These are phyloP conservation scores for Copsychus sechellarum DNA, from an alignment of 2,113 vertebrate genomes.

Conservation along the genomic window DNA sequence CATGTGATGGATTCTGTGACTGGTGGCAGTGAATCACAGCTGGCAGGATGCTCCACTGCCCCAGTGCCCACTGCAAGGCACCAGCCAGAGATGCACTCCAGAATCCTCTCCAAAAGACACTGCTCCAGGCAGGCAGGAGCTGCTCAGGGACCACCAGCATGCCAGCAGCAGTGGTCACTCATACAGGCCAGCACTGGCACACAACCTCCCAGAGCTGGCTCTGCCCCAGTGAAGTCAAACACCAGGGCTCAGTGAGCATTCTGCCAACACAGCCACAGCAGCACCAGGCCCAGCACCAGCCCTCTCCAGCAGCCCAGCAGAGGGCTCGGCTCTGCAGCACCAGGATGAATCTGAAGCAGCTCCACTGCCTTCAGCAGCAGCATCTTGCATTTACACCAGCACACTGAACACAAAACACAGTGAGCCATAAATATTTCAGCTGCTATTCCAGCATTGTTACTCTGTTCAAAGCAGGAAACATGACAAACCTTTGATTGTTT, in stretches of 20 bases:
- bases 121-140: background rate
- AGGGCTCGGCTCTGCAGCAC: background rate
- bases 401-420: conserved; percentile 2
- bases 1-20: background rate
- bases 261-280: background rate
- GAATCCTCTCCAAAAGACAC: background rate
- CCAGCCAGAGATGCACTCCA: background rate
- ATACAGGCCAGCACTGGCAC: fast-evolving
- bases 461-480: conserved; percentile 65
- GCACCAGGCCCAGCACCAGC: background rate
- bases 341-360: background rate
- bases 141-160: background rate
- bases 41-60: background rate
- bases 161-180: background rate
- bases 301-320: background rate
- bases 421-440: conserved; percentile 70
- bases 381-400: conserved; percentile 41
- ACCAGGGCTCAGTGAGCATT: background rate
- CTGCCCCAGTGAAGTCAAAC: background rate
- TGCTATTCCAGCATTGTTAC: conserved; percentile 61
- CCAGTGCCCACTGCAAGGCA: background rate
- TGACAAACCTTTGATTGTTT: conserved; percentile 74
- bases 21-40: background rate
- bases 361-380: background rate
- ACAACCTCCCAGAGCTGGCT: background rate